Percentiles rank a stretch among this genome's conserved stretches.
Conservation (phyloP, 2,113 vertebrate species). For the Rousettus leschenaultii region DNA sequence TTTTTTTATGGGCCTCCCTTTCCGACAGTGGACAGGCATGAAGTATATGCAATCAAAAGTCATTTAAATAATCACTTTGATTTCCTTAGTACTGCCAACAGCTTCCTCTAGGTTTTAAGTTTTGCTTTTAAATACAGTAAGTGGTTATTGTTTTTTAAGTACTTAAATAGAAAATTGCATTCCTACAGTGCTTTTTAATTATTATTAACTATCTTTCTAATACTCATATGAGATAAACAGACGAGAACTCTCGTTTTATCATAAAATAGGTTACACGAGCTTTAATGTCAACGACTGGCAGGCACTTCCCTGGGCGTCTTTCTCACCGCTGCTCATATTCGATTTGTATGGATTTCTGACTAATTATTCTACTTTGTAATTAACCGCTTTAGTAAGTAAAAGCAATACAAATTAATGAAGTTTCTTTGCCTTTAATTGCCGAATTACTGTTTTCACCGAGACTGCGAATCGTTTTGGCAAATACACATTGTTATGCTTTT, state of each 20-base stretch:
- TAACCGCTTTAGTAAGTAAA: conserved; percentile 47
- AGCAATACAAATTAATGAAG: conserved; percentile 41
- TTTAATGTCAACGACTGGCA: not conserved
- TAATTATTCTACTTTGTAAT: conserved; percentile 44
- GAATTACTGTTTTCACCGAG: conserved; percentile 34
- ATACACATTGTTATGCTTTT: conserved; percentile 31
- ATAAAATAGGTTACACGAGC: not conserved
- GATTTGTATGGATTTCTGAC: conserved; percentile 31
- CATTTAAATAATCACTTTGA: not conserved
- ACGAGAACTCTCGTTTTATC: not conserved
- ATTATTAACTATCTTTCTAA: not conserved
- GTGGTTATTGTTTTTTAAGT: not conserved
- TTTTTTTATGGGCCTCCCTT: fast-evolving
- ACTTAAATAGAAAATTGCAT: not conserved
- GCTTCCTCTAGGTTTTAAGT: not conserved
- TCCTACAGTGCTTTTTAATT: not conserved
- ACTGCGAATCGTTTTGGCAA: conserved; percentile 55
- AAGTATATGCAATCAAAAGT: not conserved
- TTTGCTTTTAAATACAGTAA: not conserved
- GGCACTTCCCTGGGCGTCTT: not conserved
- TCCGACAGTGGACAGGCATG: fast-evolving
- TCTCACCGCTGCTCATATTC: not conserved
- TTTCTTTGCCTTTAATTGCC: conserved; percentile 39
- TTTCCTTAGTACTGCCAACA: not conserved
- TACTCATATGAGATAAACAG: not conserved